Base-by-base conservation (phyloP, 2,797 vertebrate genomes). In the Ispidina picta region DNA sequence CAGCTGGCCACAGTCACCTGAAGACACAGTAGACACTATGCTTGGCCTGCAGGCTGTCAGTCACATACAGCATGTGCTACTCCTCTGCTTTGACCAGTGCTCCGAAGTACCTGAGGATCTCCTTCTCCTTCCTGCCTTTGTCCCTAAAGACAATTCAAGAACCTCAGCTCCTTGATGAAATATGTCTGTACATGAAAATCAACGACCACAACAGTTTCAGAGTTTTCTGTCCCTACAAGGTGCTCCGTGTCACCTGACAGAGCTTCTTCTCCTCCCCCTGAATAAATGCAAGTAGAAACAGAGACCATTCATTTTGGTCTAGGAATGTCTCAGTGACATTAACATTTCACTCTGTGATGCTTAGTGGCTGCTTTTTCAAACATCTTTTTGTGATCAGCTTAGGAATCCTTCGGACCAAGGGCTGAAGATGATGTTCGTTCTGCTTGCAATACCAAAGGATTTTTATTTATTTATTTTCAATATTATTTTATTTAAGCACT, bases 281-380 rank as follows among this genome's bases (percentile, higher is more conserved):
- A 80, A 33, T 69, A 83, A 89, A 70, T 25, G 41, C 75, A 90
- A 90, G 5, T 11, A 82, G 66, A 69, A 83, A 73, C 56, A 92
- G 28, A 52, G n/a, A 66, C 54, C 71, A 80, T 74, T 41, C 56
- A 74, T 90, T 91, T 71, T 51, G 33, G n/a, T 51, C 43, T 46
- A 76, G 63, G 58, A 93, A 49, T 59, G 55, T 66, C 83, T 91
- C 76, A 22, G 31, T 31, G 71, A 43, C 44, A 79, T 89, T 29
- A 54, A 18, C 52, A 77, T 83, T 92, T 71, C 77, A 35, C 37
- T 89, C 41, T 28, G 33, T 37, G 70, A 72, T 35, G 35, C 35
- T 46, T 26, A 37, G 63, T 58, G 63, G 68, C n/a, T 86, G 51
- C 77, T 93, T 83, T 83, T 71, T 88, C 78, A 85, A 91, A 84